A percentile compares a stretch with the other conserved stretches of the same genome.
Conservation (phyloP, 1,140 invertebrate species). For the Chrysomallon squamiferum region DNA sequence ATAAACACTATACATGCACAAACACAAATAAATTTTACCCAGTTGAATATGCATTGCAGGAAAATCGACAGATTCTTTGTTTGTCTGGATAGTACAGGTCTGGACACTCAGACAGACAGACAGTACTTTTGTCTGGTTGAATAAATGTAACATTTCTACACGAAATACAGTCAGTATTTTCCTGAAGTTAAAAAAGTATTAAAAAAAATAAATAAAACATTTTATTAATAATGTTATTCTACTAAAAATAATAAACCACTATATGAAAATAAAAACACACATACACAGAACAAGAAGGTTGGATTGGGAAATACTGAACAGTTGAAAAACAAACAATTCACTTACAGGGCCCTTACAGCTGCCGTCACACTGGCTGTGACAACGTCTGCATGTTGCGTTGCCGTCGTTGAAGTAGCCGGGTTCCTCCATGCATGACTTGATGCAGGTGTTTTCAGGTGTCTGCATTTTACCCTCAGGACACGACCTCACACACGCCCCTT, state of each 20-base stretch:
- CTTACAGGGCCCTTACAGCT: constrained; percentile 80
- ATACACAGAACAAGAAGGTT: no score
- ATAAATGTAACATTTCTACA: constrained; percentile 78
- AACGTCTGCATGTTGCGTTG: constrained; percentile 79
- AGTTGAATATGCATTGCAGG: constrained; percentile 84
- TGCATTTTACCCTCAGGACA: constrained; percentile 80
- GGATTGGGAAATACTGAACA: no score
- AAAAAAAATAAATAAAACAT: no score
- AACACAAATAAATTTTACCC: no score
- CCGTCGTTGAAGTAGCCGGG: constrained; percentile 81
- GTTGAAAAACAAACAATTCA: no score
- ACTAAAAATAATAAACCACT: no score
- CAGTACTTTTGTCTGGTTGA: constrained; percentile 75
- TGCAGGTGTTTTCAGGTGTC: constrained; percentile 68
- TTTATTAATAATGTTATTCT: no score
- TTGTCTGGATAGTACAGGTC: constrained; percentile 71
- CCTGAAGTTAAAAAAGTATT: no score
- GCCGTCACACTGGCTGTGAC: constrained; percentile 85
- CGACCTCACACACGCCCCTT: constrained; percentile 89
- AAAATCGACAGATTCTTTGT: constrained; percentile 77
- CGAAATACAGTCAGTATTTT: constrained; percentile 80
- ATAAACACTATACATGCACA: no score
- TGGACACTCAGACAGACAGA: constrained; percentile 86
- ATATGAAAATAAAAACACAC: no score
- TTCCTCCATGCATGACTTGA: constrained; percentile 30